A percentile compares a stretch with the other conserved stretches of the same genome.
phyloP scores from a whole-genome alignment of 1,140 invertebrate genomes.

The Trinorchestia longiramus region DNA sequence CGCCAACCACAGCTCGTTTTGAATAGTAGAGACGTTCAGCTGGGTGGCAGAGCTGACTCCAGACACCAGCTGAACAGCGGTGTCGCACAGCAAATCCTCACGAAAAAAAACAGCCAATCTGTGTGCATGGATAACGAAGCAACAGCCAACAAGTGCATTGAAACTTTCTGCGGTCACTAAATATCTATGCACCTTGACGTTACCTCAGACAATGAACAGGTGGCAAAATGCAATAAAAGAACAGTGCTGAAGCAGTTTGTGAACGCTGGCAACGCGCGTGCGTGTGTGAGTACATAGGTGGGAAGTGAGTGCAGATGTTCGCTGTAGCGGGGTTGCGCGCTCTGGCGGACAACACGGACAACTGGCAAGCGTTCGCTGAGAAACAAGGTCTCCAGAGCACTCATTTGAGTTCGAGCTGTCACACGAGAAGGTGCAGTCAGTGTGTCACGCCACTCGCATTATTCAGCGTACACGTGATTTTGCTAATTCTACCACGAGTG shows the following conservation, averaged over 20 bases:
- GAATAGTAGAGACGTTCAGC: not conserved
- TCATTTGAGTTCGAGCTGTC: not conserved
- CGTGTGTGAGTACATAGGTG: constrained; percentile 13
- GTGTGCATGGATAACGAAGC: not conserved
- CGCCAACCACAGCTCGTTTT: not conserved
- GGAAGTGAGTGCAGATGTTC: constrained; percentile 42
- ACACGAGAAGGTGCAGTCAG: not conserved
- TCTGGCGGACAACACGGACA: not conserved
- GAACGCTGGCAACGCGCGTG: constrained; percentile 16
- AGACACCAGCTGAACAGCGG: not conserved
- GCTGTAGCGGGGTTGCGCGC: constrained; percentile 33
- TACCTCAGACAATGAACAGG: not conserved
- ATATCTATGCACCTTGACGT: not conserved
- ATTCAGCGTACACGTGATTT: not conserved
- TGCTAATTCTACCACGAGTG: not conserved
- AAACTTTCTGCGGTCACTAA: not conserved
- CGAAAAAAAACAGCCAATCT: not conserved
- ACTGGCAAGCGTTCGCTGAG: not conserved
- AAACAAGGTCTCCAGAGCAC: not conserved
- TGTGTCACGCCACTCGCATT: not conserved
- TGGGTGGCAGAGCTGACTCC: not conserved
- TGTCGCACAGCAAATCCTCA: not conserved
- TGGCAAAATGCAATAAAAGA: not conserved
- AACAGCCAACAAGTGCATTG: not conserved
- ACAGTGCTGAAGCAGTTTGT: not conserved